Evolutionary conservation across 1,140 invertebrate genomes (phyloP), one percentile per base, ranked within the genome.

Genomic region (Halesus radiatus): DNA sequence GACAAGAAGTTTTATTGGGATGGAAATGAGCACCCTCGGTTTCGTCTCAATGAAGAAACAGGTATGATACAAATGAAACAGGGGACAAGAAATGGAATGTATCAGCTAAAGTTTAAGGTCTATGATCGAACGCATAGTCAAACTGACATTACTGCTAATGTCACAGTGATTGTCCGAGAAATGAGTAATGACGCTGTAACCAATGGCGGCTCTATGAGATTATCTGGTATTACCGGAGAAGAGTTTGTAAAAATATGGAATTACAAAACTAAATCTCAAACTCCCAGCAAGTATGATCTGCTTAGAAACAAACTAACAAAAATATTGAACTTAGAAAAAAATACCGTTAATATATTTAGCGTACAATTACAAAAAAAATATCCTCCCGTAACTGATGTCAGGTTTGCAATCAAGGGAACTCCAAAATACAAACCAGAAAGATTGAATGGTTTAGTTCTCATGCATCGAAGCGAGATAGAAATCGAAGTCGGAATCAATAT

Each of bases 1-100:
- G 93, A 94, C 84, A 95, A 95, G 85, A 92, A 91, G 26, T 94
- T 93, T 85, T 92, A 90, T 68, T 93, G 92, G 92, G 88, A 90
- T 76, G 88, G 89, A 6, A 86, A 88, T 74, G 91, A 90, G 77
- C 84, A 88, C 76, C 90, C 90, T 13, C 88, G 91, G 76, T 93
- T 93, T 84, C 89, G 88, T 16, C 83, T 93, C 6, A 90, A 93
- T 84, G 87, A 90, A 62, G 91, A 92, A 82, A 92, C 92, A 29
- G 93, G 93, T 2, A 92, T 91, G 84, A 90, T 94, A 5, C 93
- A 89, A 5, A 94, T 94, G 92, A 89, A 90, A 58, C 91, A 91
- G 70, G 92, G 92, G 8, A 91, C 92, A 0, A 87, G 89, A 22
- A 90, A 91, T 78, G 92, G 92, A 18, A 87, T 88, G 79, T 93